A percentile compares a stretch with the other conserved stretches of the same genome.
Conservation (phyloP, 2,113 vertebrate genomes). For the Diadophis punctatus region DNA sequence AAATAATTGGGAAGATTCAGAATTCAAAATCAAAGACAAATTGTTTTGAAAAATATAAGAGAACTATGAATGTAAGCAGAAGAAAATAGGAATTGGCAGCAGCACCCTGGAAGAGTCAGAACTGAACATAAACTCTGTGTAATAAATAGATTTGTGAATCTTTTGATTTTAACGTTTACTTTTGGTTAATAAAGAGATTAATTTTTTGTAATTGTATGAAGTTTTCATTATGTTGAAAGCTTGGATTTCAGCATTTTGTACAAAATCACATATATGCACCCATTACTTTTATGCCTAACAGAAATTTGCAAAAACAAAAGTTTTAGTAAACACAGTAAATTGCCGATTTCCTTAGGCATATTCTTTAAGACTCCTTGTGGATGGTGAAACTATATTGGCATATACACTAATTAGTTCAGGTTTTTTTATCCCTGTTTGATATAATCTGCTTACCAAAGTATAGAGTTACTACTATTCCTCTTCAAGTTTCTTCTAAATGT, state of each 20-base stretch:
- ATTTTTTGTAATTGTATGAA: background rate
- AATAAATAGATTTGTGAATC: background rate
- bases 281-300: background rate
- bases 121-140: background rate
- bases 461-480: background rate
- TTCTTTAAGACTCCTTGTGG: background rate
- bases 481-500: background rate
- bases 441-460: background rate
- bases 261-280: background rate
- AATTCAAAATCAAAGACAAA: background rate
- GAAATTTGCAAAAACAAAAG: background rate
- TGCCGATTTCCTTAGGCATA: background rate
- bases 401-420: background rate
- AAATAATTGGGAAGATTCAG: background rate
- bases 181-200: background rate
- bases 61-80: background rate
- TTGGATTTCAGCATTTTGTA: background rate
- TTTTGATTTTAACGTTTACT: conserved; percentile 18
- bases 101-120: conserved; percentile 10
- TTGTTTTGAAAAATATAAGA: background rate
- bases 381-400: background rate
- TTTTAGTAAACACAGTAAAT: background rate
- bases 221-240: background rate
- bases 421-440: background rate
- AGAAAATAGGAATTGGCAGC: background rate